Evolutionary conservation across 2,797 vertebrate genomes (phyloP).

Genomic region (Sebastes diploproa): DNA sequence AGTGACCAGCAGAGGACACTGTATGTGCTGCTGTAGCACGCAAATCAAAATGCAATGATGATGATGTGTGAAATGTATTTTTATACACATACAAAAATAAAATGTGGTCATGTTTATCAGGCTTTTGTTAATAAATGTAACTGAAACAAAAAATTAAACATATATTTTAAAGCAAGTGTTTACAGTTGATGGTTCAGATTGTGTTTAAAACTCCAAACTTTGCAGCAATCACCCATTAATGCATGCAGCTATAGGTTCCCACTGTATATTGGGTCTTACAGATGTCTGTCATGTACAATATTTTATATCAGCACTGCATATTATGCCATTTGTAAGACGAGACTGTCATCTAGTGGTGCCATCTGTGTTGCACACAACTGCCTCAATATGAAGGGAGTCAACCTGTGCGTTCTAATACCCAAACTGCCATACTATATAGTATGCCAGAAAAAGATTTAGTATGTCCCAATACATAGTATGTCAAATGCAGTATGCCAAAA

Average conservation of each 20-base stretch:
- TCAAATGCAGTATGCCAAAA: no score
- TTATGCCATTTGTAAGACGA: slow-evolving; percentile 50
- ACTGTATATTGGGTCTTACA: neutral
- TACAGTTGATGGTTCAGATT: neutral
- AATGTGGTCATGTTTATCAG: neutral
- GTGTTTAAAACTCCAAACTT: neutral
- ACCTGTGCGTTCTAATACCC: no score
- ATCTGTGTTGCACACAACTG: neutral
- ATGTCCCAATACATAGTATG: no score
- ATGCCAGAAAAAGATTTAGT: no score
- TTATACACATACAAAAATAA: neutral
- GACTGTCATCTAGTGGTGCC: slow-evolving; percentile 67
- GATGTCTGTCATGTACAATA: neutral
- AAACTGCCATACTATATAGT: no score
- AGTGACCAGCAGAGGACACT: slow-evolving; percentile 54
- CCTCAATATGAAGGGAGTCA: neutral
- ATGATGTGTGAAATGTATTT: neutral
- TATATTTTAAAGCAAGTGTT: neutral
- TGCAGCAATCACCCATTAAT: neutral
- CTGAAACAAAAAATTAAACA: neutral
- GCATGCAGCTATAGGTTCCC: neutral
- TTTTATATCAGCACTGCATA: neutral
- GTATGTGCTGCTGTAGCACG: neutral
- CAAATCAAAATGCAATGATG: neutral
- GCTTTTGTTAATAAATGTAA: neutral